Evolutionary conservation across 1,140 invertebrate species (phyloP), one percentile per base, ranked within the genome.

Genomic region (Aphelinus certus): DNA sequence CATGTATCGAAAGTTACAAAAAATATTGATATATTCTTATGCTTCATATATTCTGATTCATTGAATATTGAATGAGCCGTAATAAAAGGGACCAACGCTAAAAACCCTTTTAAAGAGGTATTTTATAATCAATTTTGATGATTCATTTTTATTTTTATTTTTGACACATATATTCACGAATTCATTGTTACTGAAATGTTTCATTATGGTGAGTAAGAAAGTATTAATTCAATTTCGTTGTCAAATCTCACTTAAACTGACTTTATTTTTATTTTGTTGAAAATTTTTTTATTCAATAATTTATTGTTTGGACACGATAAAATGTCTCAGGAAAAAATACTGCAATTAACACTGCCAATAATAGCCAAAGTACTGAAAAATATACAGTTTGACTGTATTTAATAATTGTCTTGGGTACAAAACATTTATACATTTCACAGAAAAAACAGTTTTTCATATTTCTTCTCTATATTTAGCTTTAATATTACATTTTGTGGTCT

Each of bases 321-420:
- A 58, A 64, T 55, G 45, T 53, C 57, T 64, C 67, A 55, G 45
- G 66, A 42, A 42, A 76, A 73, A 49, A 55, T 71, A 46, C n/a
- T 72, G 49, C 55, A 77, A 53, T 74, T 7, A 56, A 58, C 70
- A 81, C 75, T 79, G 77, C 76, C 77, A 79, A 75, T 46, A 77
- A 75, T 77, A 77, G 75, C 67, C 76, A 77, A 81, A 78, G 70
- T 71, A 72, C 45, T 67, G 67, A 67, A 51, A 2, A 46, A 63
- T 45, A 62, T 7, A 64, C 4, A 53, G 4, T 9, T 26, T 73
- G n/a, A 42, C 63, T 73, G 63, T 51, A 57, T 72, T 7, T 75
- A 48, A 65, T 53, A 70, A 53, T 65, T 66, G 47, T 65, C 61
- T 42, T 26, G 26, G 26, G 26, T 26, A 26, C 26, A 26, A 73